These are phyloP conservation scores for Pollimyrus isidori DNA, from an alignment of 2,113 vertebrate genomes.

Conservation along the genomic window DNA sequence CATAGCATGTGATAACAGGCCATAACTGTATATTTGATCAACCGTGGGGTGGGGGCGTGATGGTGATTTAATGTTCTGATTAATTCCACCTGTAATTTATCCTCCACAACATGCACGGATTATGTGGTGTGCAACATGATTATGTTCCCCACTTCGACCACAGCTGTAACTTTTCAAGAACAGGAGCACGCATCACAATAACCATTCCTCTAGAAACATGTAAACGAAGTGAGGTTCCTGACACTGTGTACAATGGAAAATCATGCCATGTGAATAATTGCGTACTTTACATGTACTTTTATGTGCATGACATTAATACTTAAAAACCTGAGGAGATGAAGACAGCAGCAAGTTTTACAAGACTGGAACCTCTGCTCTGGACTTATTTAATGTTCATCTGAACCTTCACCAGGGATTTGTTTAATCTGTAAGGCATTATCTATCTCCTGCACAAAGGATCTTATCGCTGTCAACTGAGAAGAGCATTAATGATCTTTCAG, in stretches of 20 bases:
- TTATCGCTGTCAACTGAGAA: constrained; percentile 27
- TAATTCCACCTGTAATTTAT: not conserved
- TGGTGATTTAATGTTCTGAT: not conserved
- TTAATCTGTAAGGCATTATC: constrained; percentile 21
- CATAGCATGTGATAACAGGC: not conserved
- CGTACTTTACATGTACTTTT: not conserved
- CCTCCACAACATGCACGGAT: not conserved
- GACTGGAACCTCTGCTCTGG: not conserved
- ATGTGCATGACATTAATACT: not conserved
- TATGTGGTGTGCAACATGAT: not conserved
- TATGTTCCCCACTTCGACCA: not conserved
- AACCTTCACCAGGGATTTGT: constrained; percentile 26
- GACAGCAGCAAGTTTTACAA: not conserved
- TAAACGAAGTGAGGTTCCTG: not conserved
- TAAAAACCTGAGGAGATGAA: not conserved
- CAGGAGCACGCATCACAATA: not conserved
- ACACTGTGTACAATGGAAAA: not conserved
- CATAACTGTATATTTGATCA: not conserved
- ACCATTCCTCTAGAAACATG: not conserved
- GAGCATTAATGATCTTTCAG: not conserved
- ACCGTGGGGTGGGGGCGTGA: not conserved
- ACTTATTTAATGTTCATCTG: constrained; percentile 13
- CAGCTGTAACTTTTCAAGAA: not conserved
- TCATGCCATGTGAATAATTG: not conserved
- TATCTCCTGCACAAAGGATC: constrained; percentile 1